Conservation (phyloP, 2,888 invertebrate genomes). For the Helicoverpa assulta region DNA sequence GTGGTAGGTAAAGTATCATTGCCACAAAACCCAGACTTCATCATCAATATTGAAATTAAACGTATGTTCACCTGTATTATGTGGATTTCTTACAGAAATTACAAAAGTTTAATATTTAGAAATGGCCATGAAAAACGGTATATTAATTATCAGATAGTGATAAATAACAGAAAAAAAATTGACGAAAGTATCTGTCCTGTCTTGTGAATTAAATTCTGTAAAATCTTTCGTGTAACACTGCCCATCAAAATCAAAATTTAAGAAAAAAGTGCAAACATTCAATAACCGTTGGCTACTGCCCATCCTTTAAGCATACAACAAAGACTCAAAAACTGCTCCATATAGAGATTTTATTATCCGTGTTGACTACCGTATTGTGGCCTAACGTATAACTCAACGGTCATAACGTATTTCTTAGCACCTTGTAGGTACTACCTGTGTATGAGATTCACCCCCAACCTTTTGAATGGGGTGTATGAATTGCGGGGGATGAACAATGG, state of each 20-base stretch:
- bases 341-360: slow-evolving; percentile 31
- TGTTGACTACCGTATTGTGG: slow-evolving; percentile 48
- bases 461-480: slow-evolving; percentile 75
- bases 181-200: not conserved
- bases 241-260: slow-evolving; percentile 15
- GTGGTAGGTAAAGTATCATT: too few relatives aligned
- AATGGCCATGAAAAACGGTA: too few relatives aligned
- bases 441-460: slow-evolving; percentile 82
- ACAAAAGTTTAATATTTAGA: too few relatives aligned
- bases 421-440: slow-evolving; percentile 81
- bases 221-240: slow-evolving; percentile 16
- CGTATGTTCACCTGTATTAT: too few relatives aligned
- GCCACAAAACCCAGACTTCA: too few relatives aligned
- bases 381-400: slow-evolving; percentile 68
- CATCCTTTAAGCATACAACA: slow-evolving; percentile 39
- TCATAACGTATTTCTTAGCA: slow-evolving; percentile 80
- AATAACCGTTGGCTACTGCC: slow-evolving; percentile 40
- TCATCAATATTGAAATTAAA: too few relatives aligned
- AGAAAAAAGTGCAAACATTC: slow-evolving; percentile 13
- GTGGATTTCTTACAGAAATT: too few relatives aligned
- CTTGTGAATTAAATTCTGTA: slow-evolving; percentile 13
- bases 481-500: slow-evolving; percentile 80
- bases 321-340: slow-evolving; percentile 29
- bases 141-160: not conserved
- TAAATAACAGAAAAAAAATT: not conserved